These are phyloP conservation scores for Oscheius sp. DNA, from an alignment of 2,888 invertebrate species.

Conservation along the genomic window DNA sequence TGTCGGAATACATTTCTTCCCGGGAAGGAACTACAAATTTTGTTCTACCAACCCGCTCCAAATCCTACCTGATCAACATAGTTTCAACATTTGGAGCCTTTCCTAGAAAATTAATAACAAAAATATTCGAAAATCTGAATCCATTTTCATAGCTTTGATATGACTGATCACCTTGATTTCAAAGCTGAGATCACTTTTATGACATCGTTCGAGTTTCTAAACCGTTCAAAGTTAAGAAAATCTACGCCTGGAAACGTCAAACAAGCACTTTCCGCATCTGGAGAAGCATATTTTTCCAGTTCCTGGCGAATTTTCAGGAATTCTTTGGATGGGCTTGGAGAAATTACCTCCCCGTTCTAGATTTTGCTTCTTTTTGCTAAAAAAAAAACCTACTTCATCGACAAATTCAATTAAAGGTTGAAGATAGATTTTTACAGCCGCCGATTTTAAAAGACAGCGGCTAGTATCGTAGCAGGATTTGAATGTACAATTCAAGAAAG, in stretches of 20 bases:
- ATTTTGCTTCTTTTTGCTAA: too few relatives aligned
- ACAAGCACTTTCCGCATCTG: conserved; percentile 3
- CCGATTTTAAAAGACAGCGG: conserved; percentile 16
- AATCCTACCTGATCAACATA: neutral
- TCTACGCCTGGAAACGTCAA: conserved; percentile 23
- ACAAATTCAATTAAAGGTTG: conserved; percentile 16
- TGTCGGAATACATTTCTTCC: conserved; percentile 7
- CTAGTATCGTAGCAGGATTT: conserved; percentile 20
- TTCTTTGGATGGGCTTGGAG: conserved; percentile 19
- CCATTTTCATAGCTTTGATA: neutral
- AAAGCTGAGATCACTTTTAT: neutral
- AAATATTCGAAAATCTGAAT: conserved; percentile 11
- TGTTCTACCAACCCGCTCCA: neutral
- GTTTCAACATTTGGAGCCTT: neutral
- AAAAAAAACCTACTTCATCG: conserved; percentile 3
- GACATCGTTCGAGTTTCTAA: neutral
- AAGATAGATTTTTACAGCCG: conserved; percentile 12
- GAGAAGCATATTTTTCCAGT: neutral
- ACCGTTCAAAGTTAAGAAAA: conserved; percentile 23
- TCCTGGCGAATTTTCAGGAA: conserved; percentile 14
- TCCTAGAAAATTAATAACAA: conserved; percentile 21
- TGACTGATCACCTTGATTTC: neutral
- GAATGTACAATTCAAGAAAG: conserved; percentile 19
- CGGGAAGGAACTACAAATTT: conserved; percentile 4
- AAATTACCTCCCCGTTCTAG: conserved; percentile 12